Percentiles rank a stretch among this genome's conserved stretches.
phyloP scores from a whole-genome alignment of 2,797 vertebrate species.

The Cebuella pygmaea region DNA sequence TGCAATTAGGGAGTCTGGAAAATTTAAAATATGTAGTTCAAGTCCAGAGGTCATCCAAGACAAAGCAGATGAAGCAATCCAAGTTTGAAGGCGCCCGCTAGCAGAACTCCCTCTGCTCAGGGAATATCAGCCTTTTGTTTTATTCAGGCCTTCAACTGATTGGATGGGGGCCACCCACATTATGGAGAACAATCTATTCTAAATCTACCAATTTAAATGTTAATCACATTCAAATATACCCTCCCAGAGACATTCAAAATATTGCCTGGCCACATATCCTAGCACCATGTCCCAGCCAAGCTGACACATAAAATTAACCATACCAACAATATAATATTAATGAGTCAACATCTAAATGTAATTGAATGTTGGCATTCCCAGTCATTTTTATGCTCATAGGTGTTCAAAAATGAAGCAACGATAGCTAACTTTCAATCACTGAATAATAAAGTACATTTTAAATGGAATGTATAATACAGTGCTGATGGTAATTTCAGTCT shows the following conservation, averaged over 20 bases:
- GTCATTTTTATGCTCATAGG: not conserved
- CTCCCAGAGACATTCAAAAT: not conserved
- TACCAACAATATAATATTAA: too few species aligned
- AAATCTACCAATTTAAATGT: not conserved
- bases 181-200: not conserved
- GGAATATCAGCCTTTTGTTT: not conserved
- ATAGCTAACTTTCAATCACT: not conserved
- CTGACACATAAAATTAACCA: not conserved
- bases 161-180: not conserved
- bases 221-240: not conserved
- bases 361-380: not conserved
- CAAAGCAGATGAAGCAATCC: not conserved
- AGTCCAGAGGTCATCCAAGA: not conserved
- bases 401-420: not conserved
- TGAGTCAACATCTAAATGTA: not conserved
- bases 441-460: not conserved
- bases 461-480: not conserved
- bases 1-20: not conserved
- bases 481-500: not conserved
- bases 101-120: not conserved
- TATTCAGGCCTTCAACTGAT: not conserved
- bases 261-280: not conserved
- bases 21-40: not conserved
- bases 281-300: not conserved
- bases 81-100: not conserved